A percentile compares a stretch with the other conserved stretches of the same genome.
Evolutionary conservation across 2,113 vertebrate species (phyloP).

Genomic region (Jaculus jaculus): DNA sequence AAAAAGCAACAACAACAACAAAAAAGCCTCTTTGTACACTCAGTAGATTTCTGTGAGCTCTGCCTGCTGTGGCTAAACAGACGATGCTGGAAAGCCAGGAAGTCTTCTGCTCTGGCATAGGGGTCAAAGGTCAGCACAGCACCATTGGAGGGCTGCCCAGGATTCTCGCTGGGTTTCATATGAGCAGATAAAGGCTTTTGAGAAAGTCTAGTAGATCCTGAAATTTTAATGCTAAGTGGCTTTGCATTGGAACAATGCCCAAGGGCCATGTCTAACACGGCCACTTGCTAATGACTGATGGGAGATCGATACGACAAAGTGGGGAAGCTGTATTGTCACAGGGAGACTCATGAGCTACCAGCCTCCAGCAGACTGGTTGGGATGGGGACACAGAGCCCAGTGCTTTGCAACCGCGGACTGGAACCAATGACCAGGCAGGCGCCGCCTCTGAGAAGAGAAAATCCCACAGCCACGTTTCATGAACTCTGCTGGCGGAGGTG

Average conservation of each 20-base stretch:
- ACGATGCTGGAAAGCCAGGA: background rate
- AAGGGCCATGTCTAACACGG: conserved; percentile 88
- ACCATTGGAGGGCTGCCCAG: conserved; percentile 60
- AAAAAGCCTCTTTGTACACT: fast-evolving
- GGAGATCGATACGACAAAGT: conserved; percentile 90
- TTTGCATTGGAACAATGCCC: conserved; percentile 90
- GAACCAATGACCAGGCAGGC: no score
- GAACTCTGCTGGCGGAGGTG: background rate
- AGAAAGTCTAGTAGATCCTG: conserved; percentile 79
- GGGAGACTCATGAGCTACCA: conserved; percentile 87
- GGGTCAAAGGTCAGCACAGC: conserved; percentile 73
- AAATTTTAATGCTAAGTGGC: conserved; percentile 91
- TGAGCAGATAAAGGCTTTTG: conserved; percentile 77
- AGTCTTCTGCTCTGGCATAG: conserved; percentile 45
- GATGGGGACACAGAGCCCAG: conserved; percentile 70
- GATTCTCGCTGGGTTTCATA: conserved; percentile 76
- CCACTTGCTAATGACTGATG: conserved; percentile 91
- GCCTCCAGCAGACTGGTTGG: conserved; percentile 74
- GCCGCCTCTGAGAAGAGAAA: background rate
- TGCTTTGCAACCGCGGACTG: conserved; percentile 56
- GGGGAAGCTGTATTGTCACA: conserved; percentile 88
- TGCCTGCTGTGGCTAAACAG: background rate
- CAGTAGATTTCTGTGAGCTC: background rate
- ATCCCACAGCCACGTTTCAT: fast-evolving
- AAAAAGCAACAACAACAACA: no score